Evolutionary conservation across 2,797 vertebrate genomes (phyloP).

Genomic region (Sarcoramphus papa): DNA sequence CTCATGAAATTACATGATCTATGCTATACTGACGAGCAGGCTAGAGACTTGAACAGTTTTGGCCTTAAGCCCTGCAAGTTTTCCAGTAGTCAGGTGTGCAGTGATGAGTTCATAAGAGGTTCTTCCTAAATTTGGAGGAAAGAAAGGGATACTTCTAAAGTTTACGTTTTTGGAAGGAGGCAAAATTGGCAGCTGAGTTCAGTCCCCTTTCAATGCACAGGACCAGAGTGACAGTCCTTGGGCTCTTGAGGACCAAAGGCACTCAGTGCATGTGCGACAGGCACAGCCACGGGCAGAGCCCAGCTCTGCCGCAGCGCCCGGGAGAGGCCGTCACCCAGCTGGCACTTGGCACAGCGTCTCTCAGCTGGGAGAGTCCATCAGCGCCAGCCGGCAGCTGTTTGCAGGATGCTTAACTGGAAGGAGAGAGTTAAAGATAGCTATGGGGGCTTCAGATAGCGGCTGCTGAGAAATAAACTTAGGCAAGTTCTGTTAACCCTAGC

Average conservation of each 20-base stretch:
- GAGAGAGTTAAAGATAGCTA: not conserved
- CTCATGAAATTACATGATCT: not conserved
- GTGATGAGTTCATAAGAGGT: not conserved
- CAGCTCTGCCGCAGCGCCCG: not conserved
- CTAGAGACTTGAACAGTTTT: not conserved
- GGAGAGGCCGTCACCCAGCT: not conserved
- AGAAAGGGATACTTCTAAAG: not conserved
- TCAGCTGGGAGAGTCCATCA: too few species aligned
- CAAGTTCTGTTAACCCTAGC: not conserved
- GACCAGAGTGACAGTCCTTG: not conserved
- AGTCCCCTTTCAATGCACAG: not conserved
- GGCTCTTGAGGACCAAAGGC: not conserved
- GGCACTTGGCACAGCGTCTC: not conserved
- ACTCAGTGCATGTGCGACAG: not conserved
- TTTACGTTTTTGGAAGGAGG: not conserved
- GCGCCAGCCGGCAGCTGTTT: not conserved
- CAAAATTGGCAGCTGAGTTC: not conserved
- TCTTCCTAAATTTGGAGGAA: not conserved
- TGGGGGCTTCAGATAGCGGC: not conserved
- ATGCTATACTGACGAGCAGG: not conserved
- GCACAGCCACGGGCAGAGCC: not conserved
- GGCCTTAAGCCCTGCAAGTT: not conserved
- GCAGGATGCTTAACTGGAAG: not conserved
- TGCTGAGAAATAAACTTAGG: not conserved
- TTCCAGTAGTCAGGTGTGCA: not conserved